phyloP scores from a whole-genome alignment of 2,888 invertebrate genomes.

The Thera obeliscata region DNA sequence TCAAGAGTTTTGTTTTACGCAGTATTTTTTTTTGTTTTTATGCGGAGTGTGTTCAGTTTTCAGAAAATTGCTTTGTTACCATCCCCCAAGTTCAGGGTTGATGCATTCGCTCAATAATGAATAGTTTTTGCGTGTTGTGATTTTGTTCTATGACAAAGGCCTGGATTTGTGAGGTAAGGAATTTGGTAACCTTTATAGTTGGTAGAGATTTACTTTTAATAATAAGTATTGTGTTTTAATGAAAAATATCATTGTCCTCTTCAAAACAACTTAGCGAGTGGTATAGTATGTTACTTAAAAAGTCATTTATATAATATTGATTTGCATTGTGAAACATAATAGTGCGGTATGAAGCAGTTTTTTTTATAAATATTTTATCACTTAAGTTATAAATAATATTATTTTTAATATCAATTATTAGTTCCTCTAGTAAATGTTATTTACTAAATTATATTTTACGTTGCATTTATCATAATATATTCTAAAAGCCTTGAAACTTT shows the following conservation, averaged over 20 bases:
- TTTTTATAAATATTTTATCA: too few species aligned
- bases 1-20: constrained; percentile 51
- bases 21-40: constrained; percentile 46
- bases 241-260: neutral
- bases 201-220: neutral
- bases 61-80: constrained; percentile 65
- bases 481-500: constrained; percentile 6
- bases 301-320: too few species aligned
- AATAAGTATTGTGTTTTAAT: neutral
- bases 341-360: too few species aligned
- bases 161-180: constrained; percentile 36
- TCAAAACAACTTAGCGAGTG: neutral
- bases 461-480: neutral
- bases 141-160: constrained; percentile 42
- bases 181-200: neutral
- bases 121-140: constrained; percentile 54
- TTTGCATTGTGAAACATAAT: too few species aligned
- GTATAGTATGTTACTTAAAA: neutral
- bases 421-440: too few species aligned
- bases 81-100: constrained; percentile 82
- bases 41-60: constrained; percentile 55
- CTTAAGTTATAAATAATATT: too few species aligned
- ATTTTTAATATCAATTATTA: too few species aligned
- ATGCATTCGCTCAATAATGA: constrained; percentile 82
- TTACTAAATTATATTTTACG: too few species aligned